Percentiles rank a stretch among this genome's conserved stretches.
These are phyloP conservation scores for Toxostoma redivivum DNA, from an alignment of 2,113 vertebrate genomes.

Conservation along the genomic window DNA sequence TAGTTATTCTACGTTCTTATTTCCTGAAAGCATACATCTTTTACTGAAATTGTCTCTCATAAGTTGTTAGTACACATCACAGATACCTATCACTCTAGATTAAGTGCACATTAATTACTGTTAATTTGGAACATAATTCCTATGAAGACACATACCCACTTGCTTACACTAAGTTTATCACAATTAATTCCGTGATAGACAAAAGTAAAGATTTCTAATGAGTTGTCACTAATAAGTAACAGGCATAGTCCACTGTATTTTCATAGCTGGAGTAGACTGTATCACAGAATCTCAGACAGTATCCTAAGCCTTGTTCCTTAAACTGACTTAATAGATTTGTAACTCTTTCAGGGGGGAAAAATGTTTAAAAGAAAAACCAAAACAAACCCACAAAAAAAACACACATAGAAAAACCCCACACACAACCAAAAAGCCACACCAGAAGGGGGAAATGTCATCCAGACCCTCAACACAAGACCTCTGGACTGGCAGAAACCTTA, in stretches of 20 bases:
- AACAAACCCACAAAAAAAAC: background rate
- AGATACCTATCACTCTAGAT: constrained; percentile 36
- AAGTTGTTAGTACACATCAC: constrained; percentile 32
- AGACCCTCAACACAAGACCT: background rate
- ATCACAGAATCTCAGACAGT: background rate
- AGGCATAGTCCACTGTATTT: constrained; percentile 8
- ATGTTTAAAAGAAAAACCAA: background rate
- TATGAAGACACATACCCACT: constrained; percentile 34
- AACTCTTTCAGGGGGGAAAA: background rate
- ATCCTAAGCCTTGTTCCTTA: background rate
- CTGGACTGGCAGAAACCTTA: background rate
- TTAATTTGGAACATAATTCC: constrained; percentile 62
- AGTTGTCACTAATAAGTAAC: constrained; percentile 42
- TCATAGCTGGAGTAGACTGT: background rate
- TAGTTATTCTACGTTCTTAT: constrained; percentile 19
- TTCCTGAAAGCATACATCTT: constrained; percentile 46
- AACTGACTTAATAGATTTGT: background rate
- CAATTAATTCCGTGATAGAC: constrained; percentile 19
- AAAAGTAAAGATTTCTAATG: constrained; percentile 30
- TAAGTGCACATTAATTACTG: constrained; percentile 64
- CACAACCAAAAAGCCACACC: background rate
- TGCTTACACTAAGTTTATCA: constrained; percentile 33
- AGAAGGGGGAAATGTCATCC: background rate
- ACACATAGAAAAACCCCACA: background rate
- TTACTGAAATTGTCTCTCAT: constrained; percentile 15